Evolutionary conservation across 2,797 vertebrate genomes (phyloP).

Genomic region (Sparidentex hasta): DNA sequence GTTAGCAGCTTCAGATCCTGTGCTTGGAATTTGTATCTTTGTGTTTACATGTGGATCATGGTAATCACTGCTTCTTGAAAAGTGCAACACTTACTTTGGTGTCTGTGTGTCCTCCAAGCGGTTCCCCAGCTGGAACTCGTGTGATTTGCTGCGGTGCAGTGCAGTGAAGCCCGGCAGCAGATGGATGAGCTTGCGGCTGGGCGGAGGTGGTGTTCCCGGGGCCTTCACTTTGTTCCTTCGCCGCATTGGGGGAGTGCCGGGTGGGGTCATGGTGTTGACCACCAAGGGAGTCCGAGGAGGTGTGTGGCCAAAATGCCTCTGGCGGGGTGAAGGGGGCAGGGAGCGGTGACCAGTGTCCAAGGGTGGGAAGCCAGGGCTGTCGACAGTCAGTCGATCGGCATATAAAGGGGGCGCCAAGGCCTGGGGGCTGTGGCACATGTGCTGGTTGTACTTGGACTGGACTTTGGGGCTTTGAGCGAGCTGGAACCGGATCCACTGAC

Average conservation of each 20-base stretch:
- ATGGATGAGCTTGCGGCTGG: slow-evolving; percentile 96
- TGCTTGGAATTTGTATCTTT: background rate
- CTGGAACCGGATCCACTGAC: slow-evolving; percentile 92
- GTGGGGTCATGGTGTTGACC: slow-evolving; percentile 92
- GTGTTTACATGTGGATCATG: background rate
- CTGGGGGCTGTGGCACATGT: slow-evolving; percentile 89
- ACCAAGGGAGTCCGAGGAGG: slow-evolving; percentile 94
- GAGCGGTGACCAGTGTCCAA: slow-evolving; percentile 91
- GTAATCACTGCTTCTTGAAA: background rate
- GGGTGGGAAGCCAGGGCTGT: slow-evolving; percentile 89
- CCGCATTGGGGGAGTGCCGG: slow-evolving; percentile 91
- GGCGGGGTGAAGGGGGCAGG: slow-evolving; percentile 94
- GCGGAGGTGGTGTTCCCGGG: slow-evolving; percentile 94
- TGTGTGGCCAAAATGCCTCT: slow-evolving; percentile 92
- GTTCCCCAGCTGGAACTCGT: slow-evolving; percentile 97
- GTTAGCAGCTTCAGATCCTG: background rate
- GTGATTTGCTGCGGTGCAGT: slow-evolving; percentile 97
- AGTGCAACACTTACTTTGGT: slow-evolving; percentile 91
- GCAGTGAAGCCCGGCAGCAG: slow-evolving; percentile 95
- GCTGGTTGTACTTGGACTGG: slow-evolving; percentile 91
- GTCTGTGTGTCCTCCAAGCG: slow-evolving; percentile 93
- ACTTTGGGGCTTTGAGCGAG: slow-evolving; percentile 93
- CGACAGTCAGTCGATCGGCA: slow-evolving; percentile 91
- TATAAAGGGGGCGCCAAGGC: slow-evolving; percentile 83
- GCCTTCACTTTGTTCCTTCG: slow-evolving; percentile 95